phyloP scores from a whole-genome alignment of 1,140 invertebrate genomes.

The Procambarus virginalis region DNA sequence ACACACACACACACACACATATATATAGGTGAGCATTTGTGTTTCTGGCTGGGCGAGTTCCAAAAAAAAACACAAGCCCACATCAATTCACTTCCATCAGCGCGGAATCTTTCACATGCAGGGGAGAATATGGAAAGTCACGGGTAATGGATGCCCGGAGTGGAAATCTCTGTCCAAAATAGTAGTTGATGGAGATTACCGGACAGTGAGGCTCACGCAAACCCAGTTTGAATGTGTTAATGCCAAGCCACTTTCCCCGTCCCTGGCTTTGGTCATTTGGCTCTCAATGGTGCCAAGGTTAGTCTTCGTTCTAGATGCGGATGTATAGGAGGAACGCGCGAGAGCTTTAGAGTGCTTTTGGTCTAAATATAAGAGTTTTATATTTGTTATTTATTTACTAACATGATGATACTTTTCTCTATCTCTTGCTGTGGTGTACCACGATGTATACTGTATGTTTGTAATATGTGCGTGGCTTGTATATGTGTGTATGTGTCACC shows the following conservation, averaged over 20 bases:
- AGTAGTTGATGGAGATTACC: slow-evolving; percentile 29
- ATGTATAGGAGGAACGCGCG: no score
- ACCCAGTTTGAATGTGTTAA: background rate
- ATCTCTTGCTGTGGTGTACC: no score
- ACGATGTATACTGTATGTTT: no score
- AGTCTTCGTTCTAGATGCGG: no score
- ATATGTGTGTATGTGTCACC: no score
- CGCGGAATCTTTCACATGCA: background rate
- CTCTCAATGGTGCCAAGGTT: background rate
- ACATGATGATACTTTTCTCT: no score
- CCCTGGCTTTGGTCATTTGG: background rate
- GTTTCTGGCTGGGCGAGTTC: no score
- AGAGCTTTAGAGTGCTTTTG: no score
- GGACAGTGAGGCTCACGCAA: background rate
- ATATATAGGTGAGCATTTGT: background rate
- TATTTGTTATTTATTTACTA: no score
- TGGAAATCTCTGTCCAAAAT: slow-evolving; percentile 19
- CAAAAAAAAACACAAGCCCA: background rate
- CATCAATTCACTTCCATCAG: background rate
- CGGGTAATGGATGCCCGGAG: background rate
- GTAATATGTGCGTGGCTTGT: no score
- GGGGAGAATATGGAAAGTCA: background rate
- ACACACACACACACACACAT: no score
- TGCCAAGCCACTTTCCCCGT: background rate
- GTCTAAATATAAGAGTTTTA: no score